Base-by-base conservation (phyloP, 2,888 invertebrate genomes). In the Thyatira batis region DNA sequence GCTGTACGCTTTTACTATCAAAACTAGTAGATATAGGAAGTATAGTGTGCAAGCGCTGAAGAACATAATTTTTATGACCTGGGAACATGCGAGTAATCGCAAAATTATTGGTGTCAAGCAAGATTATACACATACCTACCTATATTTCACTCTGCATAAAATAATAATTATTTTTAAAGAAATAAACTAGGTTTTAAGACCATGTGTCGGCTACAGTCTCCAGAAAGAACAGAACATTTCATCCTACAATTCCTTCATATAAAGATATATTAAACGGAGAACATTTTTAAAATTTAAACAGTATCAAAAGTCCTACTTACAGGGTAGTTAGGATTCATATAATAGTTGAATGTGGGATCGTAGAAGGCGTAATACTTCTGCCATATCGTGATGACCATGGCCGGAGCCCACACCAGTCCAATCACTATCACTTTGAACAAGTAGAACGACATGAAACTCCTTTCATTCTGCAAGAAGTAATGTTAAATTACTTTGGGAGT, bases 311-410 rank as follows among this genome's bases (percentile, higher is more conserved):
- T 30, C 1, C 30, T 53, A 90, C 94, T 94, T 86, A 97, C 97
- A 73, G 96, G 95, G 82, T 96, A 97, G 86, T 96, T 96, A 8
- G 95, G 94, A 78, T 97, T 97, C 63, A 96, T 94, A 74, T 95
- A 94, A 80, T 98, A 98, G 83, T 97, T 97, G 84, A 96, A 98
- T 0, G 98, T 98, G 0, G 98, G 98, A 87, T 99, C 98, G 67
- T 95, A 94, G 44, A 97, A 92, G 74, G 97, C 97, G 78, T 97
- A 97, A 76, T 95, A 96, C 72, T 96, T 96, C 84, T 98, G 96
- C 98, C 98, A 98, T 1, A 96, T 95, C 2, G 98, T 95, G 67
- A 98, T 84, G 20, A 96, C 95, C 60, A 98, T 94, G 9, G 97
- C 96, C 0, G 97, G 96, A 52, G 96, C 89, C 97, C 98, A 98